Base-by-base conservation (phyloP, 2,888 invertebrate genomes). In the Cataglyphis albicans region DNA sequence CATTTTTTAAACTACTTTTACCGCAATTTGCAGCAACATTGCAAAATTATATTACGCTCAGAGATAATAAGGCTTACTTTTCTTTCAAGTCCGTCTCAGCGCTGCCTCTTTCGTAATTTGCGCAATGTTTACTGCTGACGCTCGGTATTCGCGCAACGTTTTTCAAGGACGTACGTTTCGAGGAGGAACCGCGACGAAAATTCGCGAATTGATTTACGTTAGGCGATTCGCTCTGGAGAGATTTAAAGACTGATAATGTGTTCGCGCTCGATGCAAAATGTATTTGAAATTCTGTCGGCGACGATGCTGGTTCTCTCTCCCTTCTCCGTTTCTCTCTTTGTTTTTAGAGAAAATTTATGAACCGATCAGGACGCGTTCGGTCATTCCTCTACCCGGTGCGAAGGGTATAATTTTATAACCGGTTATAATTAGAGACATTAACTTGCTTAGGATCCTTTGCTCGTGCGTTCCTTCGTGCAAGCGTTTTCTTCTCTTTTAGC, bases 371-470 rank as follows among this genome's bases (percentile, higher is more conserved):
- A 84, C 76, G 78, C 83, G 85, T 81, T 80, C 75, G 78, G 80
- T 83, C 75, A 68, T 78, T 84, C 85, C 85, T 83, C 85, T 83
- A 86, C 86, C 80, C 84, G 84, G 75, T 84, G 80, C 84, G 78
- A 89, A 84, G 82, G 87, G 87, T 88, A 89, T 88, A 90, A 91
- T 90, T 90, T 87, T 81, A 68, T 83, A 88, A 84, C 84, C 89
- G 86, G 80, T 75, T 80, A 74, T 82, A 91, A 92, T 91, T 90
- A 89, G 88, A 87, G 86, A 87, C 83, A 89, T 91, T 91, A 87
- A 87, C 86, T 85, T 82, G 81, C 73, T 74, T 82, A 72, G 75
- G 81, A 81, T 67, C 78, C 73, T 83, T 76, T 52, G 55, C 57
- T n/a, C 57, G 38, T 70, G 70, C 78, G 80, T 78, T 88, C 64